Base-by-base conservation (phyloP, 1,140 invertebrate species). In the Zaprionus davidi region DNA sequence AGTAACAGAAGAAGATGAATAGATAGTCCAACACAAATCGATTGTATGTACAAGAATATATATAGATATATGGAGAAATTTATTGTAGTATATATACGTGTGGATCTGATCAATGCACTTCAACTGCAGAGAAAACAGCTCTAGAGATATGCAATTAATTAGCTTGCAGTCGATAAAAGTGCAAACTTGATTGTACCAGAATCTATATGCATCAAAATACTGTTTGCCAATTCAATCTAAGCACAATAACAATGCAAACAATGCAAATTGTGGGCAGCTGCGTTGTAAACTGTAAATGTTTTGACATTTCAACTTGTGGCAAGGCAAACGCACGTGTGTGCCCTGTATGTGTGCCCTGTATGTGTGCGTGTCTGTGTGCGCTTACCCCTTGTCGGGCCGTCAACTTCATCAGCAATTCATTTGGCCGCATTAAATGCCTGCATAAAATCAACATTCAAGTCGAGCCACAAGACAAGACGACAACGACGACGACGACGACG, bases 301-400 rank as follows among this genome's bases (percentile, higher is more conserved):
- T 74, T 82, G 79, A 81, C 79, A 82, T 82, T 81, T 81, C 74
- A 81, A 81, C 79, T 59, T 77, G 36, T 74, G 41, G 59, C 74
- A 56, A 63, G 66, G 51, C 41, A 38, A 70, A 70, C 75, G 77
- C 78, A 80, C 3, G 28, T 64, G 44, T 46, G 44, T 63, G 36
- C 15, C 28, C 22, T 31, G 31, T 22, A 38, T 28, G 31, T 46
- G 20, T 57, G 53, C 49, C 28, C 22, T 31, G 31, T 22, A 38
- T 28, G 31, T 46, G 20, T 57, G 53, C 49, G 66, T 51, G 41
- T 68, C 28, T 51, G 56, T 59, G 55, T 44, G 53, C 46, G 65
- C 41, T 67, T 31, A 55, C 63, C 34, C 9, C 65, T 57, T 56
- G 64, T 65, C 31, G 36, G 49, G 31, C 49, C 15, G 49, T 55